Conservation (phyloP, 1,140 invertebrate genomes). For the Penaeus vannamei region DNA sequence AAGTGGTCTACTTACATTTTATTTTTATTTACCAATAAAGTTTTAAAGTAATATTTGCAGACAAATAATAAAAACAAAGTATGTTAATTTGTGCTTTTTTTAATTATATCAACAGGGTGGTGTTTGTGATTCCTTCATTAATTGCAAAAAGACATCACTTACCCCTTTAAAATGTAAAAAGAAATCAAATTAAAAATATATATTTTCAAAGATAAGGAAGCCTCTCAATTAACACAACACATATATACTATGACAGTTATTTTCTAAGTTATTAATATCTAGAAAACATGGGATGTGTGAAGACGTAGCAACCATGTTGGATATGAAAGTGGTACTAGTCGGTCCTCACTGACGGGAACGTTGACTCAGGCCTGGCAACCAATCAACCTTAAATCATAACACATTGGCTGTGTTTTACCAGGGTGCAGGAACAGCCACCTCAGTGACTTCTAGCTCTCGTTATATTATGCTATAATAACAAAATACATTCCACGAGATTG, state of each 20-base stretch:
- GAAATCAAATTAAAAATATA: not conserved
- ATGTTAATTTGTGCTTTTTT: not conserved
- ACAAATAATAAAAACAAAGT: not conserved
- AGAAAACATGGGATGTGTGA: slow-evolving; percentile 63
- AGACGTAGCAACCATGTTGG: slow-evolving; percentile 62
- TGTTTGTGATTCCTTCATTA: not conserved
- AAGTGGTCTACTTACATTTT: no score
- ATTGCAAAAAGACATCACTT: not conserved
- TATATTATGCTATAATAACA: no score
- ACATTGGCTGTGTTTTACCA: slow-evolving; percentile 38
- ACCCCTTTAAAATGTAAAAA: not conserved
- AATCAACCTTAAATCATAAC: slow-evolving; percentile 32
- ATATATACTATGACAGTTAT: slow-evolving; percentile 39
- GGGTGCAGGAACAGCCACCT: no score
- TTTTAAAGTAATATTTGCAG: not conserved
- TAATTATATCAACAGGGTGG: not conserved
- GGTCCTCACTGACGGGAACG: slow-evolving; percentile 27
- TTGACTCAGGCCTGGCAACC: slow-evolving; percentile 26
- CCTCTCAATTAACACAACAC: no score
- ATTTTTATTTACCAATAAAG: not conserved
- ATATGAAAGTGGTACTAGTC: slow-evolving; percentile 58
- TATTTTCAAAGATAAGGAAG: not conserved
- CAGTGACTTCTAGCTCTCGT: no score
- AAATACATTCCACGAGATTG: no score
- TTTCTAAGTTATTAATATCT: slow-evolving; percentile 48